phyloP scores from a whole-genome alignment of 2,113 vertebrate genomes.

The Gambusia holbrooki region DNA sequence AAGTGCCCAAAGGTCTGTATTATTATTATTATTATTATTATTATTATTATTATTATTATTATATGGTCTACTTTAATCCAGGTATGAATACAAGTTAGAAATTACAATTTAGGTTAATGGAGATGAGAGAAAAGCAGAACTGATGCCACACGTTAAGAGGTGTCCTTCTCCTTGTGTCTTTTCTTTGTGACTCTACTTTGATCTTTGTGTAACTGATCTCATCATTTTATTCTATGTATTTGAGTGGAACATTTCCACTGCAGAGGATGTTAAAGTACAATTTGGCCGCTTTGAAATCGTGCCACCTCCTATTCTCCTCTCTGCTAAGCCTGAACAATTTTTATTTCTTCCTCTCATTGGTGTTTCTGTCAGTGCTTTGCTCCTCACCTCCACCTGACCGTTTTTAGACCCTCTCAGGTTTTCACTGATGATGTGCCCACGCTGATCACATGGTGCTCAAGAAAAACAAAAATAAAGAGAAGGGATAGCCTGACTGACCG shows the following conservation, averaged over 20 bases:
- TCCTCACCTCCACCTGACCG: conserved; percentile 49
- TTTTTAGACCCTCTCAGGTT: conserved; percentile 44
- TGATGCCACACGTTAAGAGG: not conserved
- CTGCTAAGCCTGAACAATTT: conserved; percentile 4
- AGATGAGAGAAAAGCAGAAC: not conserved
- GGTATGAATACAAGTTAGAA: not conserved
- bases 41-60: too few relatives aligned
- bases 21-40: too few relatives aligned
- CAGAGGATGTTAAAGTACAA: conserved; percentile 6
- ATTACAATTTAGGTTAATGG: not conserved
- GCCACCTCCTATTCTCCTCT: conserved; percentile 3
- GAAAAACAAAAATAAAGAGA: not conserved
- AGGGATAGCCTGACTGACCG: not conserved
- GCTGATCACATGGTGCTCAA: conserved; percentile 9
- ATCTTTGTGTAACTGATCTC: not conserved
- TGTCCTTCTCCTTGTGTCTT: not conserved
- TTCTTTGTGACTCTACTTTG: conserved; percentile 1
- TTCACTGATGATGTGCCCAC: conserved; percentile 26
- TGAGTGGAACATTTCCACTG: not conserved
- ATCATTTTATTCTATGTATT: not conserved
- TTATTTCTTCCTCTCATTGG: conserved; percentile 45
- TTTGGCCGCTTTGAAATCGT: conserved; percentile 11
- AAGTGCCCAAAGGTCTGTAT: too few relatives aligned
- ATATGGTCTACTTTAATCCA: not conserved
- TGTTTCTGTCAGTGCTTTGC: conserved; percentile 58